phyloP scores from a whole-genome alignment of 2,888 invertebrate genomes.

The Phalangium opilio region DNA sequence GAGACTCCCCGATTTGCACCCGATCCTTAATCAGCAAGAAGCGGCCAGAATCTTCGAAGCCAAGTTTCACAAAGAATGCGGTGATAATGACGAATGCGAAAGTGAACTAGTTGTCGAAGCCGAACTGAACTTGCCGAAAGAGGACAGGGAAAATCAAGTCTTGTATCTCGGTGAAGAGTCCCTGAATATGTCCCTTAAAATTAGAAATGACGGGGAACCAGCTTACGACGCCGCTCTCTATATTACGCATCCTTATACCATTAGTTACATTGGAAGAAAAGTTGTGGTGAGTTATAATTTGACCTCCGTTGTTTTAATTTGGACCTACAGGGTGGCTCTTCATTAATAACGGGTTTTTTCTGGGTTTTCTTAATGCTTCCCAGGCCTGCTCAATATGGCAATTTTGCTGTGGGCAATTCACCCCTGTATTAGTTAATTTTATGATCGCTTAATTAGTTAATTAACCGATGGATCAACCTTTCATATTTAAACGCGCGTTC shows the following conservation, averaged over 20 bases:
- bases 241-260: conserved; percentile 56
- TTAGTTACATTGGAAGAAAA: conserved; percentile 54
- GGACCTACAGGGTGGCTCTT: too few species aligned
- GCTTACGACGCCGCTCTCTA: conserved; percentile 75
- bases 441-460: too few species aligned
- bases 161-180: conserved; percentile 54
- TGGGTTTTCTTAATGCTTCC: too few species aligned
- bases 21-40: conserved; percentile 67
- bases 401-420: too few species aligned
- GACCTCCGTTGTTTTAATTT: neutral
- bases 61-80: conserved; percentile 21
- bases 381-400: too few species aligned
- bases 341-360: too few species aligned
- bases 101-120: conserved; percentile 58
- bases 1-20: conserved; percentile 54
- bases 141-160: conserved; percentile 26
- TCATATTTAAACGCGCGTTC: too few species aligned
- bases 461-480: too few species aligned
- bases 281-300: conserved; percentile 11
- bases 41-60: conserved; percentile 21
- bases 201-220: conserved; percentile 66
- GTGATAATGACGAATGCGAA: conserved; percentile 55
- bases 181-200: conserved; percentile 54
- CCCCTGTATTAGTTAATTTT: too few species aligned
- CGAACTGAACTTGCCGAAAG: conserved; percentile 43